Evolutionary conservation across 2,888 invertebrate genomes (phyloP), one percentile per base, ranked within the genome.

Genomic region (Drosophila stalkeri): DNA sequence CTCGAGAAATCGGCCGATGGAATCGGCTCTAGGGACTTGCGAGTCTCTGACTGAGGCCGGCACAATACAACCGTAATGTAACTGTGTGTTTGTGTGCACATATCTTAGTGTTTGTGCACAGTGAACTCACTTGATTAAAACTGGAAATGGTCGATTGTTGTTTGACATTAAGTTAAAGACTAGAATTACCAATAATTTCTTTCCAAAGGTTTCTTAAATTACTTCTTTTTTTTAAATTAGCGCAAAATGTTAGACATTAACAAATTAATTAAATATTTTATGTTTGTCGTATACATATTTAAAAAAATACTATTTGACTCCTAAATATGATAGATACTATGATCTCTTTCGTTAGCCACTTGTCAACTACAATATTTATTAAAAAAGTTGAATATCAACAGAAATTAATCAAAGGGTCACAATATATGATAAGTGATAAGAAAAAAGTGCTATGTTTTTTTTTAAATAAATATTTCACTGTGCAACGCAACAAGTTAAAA

Each of bases 1-100:
- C 80, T 74, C 66, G 66, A 76, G 79, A 81, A 71, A 81, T 71
- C 82, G 71, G 46, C 46, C 63, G 82, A 62, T 57, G 77, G 67
- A 66, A 67, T 55, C 73, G 64, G 81, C 61, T 65, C 66, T 78
- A 64, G 64, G 60, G 59, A 63, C 77, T 66, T 64, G 47, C 59
- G 63, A 64, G 77, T 47, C 55, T 56, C 71, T 59, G 57, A 39
- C 73, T 49, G 62, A 41, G 61, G 63, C 71, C 80, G 59, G 62
- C 81, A 59, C 20, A 69, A 55, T 54, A 75, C 74, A 76, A 46
- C 37, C 31, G 64, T 33, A 75, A 56, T 61, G 57, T 43, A 23
- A 41, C 44, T 47, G 31, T 60, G 39, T 62, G 37, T 54, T 44
- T 46, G 63, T 49, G 59, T 63, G 23, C 33, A 18, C 12, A 39